Base-by-base conservation (phyloP, 1,140 invertebrate species). In the Cecropterus lyciades region DNA sequence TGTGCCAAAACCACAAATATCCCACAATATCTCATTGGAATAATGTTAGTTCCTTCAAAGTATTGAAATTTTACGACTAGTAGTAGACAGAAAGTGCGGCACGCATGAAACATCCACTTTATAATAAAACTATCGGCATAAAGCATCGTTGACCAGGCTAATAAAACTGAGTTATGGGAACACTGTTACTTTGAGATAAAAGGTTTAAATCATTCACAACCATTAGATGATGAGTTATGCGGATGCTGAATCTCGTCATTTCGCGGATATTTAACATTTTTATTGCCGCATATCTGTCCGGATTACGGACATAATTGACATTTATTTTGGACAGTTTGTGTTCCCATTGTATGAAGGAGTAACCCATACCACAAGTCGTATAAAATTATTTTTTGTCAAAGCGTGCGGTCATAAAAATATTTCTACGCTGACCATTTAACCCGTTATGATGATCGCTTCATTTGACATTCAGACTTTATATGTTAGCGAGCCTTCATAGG, bases 211-310 rank as follows among this genome's bases (percentile, higher is more conserved):
- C 87, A 89, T 87, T 84, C 85, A 82, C 79, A 75, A 84, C 87
- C 87, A 89, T 89, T 91, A 89, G 87, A 88, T 88, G 85, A 91
- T 87, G 88, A 91, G 84, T 89, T 91, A 91, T 87, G 79, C 66
- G 80, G 52, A 83, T 79, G 81, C 76, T 85, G 79, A 86, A 79
- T 87, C 83, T 87, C 85, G 82, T 86, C 84, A 91, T 84, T 82
- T 77, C 64, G 77, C 57, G 79, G 67, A 86, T 89, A 87, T 88
- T 88, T 88, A 86, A 88, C 82, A 82, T 83, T 88, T 87, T 89
- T 91, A 89, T 91, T 82, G 84, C 79, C 84, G 80, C 82, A 84
- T 87, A 89, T 90, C 77, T 80, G 71, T 80, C 72, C 69, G 75
- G 84, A 84, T 84, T 84, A 82, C 79, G 72, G 70, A 77, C 71